Conservation (phyloP, 2,113 vertebrate genomes). For the Oreochromis tanganicae region DNA sequence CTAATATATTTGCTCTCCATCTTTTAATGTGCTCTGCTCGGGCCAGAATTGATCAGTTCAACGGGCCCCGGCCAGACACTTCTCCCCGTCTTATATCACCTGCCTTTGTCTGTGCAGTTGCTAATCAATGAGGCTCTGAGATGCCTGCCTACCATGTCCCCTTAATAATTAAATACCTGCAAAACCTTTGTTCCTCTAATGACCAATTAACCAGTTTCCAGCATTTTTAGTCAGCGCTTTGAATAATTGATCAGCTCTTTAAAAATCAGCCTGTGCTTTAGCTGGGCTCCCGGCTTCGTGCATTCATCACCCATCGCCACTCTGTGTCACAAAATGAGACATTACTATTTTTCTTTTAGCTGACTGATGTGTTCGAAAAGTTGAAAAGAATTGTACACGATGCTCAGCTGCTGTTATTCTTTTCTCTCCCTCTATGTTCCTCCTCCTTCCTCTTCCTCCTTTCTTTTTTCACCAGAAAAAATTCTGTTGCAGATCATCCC, state of each 20-base stretch:
- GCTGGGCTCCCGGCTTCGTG: slow-evolving; percentile 8
- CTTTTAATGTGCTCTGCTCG: slow-evolving; percentile 34
- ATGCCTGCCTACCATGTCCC: slow-evolving; percentile 38
- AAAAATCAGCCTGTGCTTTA: slow-evolving; percentile 55
- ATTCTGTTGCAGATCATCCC: background rate
- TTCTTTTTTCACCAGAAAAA: background rate
- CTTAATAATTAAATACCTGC: slow-evolving; percentile 68
- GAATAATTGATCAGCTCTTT: slow-evolving; percentile 71
- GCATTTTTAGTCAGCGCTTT: slow-evolving; percentile 58
- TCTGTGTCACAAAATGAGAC: slow-evolving; percentile 38
- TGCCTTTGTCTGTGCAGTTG: slow-evolving; percentile 21
- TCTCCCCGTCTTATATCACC: slow-evolving; percentile 18
- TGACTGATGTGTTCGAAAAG: slow-evolving; percentile 21
- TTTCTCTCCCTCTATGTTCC: background rate
- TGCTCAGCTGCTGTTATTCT: background rate
- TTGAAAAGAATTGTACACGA: background rate
- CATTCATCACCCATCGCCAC: slow-evolving; percentile 60
- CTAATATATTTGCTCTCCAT: slow-evolving; percentile 37
- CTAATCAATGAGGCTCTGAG: slow-evolving; percentile 50
- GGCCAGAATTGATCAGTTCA: slow-evolving; percentile 23
- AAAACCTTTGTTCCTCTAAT: slow-evolving; percentile 73
- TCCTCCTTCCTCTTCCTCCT: background rate
- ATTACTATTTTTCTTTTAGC: slow-evolving; percentile 55
- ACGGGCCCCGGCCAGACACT: background rate
- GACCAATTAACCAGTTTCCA: slow-evolving; percentile 72